phyloP scores from a whole-genome alignment of 2,888 invertebrate species.

The Diaphora mendica region DNA sequence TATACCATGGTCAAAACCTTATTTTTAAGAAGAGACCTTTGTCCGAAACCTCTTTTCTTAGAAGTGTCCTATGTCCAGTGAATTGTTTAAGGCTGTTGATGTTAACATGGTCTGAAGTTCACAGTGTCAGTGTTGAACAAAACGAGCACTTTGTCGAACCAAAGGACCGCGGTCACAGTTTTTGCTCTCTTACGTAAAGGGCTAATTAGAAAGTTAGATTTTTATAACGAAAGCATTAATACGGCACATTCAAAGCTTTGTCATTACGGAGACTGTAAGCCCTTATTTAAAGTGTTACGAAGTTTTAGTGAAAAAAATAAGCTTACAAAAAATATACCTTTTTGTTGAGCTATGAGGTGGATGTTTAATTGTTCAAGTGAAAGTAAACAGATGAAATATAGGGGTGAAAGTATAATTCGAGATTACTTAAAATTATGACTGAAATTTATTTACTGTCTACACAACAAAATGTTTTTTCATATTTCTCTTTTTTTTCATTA shows the following conservation, averaged over 20 bases:
- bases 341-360: constrained; percentile 2
- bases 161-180: constrained; percentile 59
- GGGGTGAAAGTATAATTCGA: background rate
- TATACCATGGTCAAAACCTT: too few species aligned
- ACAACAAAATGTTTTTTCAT: background rate
- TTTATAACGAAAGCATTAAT: constrained; percentile 61
- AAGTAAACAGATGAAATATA: background rate
- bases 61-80: too few species aligned
- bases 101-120: constrained; percentile 27
- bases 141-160: constrained; percentile 61
- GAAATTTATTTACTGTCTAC: background rate
- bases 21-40: too few species aligned
- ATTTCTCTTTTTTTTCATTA: background rate
- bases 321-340: constrained; percentile 6
- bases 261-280: constrained; percentile 45
- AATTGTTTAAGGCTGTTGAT: too few species aligned
- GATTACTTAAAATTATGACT: background rate
- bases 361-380: constrained; percentile 17
- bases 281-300: constrained; percentile 46
- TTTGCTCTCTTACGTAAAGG: constrained; percentile 62
- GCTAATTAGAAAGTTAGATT: constrained; percentile 76
- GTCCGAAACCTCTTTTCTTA: too few species aligned
- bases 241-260: constrained; percentile 49
- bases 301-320: constrained; percentile 34
- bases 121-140: constrained; percentile 34